Percentiles rank a stretch among this genome's conserved stretches.
phyloP scores from a whole-genome alignment of 2,797 vertebrate species.

The Danionella dracula region DNA sequence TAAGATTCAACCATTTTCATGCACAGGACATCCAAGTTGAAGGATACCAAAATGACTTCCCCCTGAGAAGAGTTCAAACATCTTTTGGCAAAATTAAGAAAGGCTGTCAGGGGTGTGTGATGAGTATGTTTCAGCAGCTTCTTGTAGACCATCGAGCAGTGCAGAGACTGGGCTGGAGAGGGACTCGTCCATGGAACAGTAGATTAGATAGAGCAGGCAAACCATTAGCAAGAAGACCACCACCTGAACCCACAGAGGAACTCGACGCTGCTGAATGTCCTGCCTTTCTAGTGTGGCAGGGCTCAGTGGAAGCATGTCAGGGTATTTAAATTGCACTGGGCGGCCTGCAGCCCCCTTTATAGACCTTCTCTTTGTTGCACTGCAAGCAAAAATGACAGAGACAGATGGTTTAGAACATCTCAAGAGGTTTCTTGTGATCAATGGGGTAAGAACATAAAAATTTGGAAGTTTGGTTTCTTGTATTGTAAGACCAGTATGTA shows the following conservation, averaged over 20 bases:
- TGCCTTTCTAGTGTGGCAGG: conserved; percentile 44
- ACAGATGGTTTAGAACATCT: too few species aligned
- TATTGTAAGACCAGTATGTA: too few species aligned
- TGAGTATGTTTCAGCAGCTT: background rate
- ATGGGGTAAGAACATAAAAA: too few species aligned
- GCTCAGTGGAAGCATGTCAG: conserved; percentile 48
- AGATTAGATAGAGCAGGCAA: conserved; percentile 66
- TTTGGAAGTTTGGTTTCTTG: too few species aligned
- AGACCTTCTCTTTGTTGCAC: conserved; percentile 65
- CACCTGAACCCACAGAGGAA: conserved; percentile 64
- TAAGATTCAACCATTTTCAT: background rate
- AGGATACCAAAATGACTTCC: background rate
- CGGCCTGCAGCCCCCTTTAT: conserved; percentile 68
- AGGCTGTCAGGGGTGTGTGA: background rate
- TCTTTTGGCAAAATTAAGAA: conserved; percentile 28
- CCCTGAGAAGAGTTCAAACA: background rate
- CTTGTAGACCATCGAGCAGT: conserved; percentile 45
- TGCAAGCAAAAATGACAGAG: conserved; percentile 39
- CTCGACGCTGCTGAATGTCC: conserved; percentile 49
- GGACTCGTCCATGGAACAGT: conserved; percentile 56
- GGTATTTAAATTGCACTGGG: conserved; percentile 56
- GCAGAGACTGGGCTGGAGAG: conserved; percentile 47
- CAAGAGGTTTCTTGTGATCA: too few species aligned
- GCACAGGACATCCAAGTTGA: background rate
- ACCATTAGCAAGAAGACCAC: conserved; percentile 61